Evolutionary conservation across 1,140 invertebrate genomes (phyloP).

Genomic region (Schmidtea mediterranea): DNA sequence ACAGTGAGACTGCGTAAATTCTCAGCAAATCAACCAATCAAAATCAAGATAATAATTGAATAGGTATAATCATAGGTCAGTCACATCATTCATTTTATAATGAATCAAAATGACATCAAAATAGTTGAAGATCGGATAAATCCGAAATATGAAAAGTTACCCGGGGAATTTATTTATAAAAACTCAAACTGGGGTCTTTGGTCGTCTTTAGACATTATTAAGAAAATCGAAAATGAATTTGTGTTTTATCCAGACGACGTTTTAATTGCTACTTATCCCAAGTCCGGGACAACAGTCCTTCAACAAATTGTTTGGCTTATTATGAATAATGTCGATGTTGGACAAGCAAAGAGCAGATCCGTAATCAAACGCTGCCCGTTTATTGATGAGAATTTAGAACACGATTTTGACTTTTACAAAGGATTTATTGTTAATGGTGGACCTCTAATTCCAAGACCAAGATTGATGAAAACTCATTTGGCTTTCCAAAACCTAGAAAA

Average conservation of each 20-base stretch:
- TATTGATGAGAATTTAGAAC: too few species aligned
- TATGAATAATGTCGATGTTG: background rate
- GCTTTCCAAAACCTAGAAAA: background rate
- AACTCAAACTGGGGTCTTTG: background rate
- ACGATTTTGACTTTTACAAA: too few species aligned
- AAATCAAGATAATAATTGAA: too few species aligned
- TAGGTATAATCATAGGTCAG: too few species aligned
- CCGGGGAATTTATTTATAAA: slow-evolving; percentile 4
- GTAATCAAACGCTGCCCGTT: background rate
- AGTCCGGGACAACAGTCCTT: slow-evolving; percentile 1
- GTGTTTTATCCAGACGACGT: slow-evolving; percentile 1
- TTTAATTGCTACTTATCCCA: slow-evolving; percentile 1
- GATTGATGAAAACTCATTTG: slow-evolving; percentile 5
- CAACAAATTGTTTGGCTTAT: slow-evolving; percentile 1
- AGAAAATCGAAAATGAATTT: slow-evolving; percentile 1
- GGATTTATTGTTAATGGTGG: too few species aligned
- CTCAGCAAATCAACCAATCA: too few species aligned
- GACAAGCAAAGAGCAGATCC: background rate
- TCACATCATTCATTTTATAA: too few species aligned
- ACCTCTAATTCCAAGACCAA: too few species aligned
- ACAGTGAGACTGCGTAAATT: too few species aligned
- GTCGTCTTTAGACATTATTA: background rate
- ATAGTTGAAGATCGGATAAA: background rate
- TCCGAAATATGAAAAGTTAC: background rate
- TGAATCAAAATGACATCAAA: too few species aligned